Evolutionary conservation across 2,888 invertebrate genomes (phyloP), one percentile per base, ranked within the genome.

Genomic region (Drosophila fulvimacula): DNA sequence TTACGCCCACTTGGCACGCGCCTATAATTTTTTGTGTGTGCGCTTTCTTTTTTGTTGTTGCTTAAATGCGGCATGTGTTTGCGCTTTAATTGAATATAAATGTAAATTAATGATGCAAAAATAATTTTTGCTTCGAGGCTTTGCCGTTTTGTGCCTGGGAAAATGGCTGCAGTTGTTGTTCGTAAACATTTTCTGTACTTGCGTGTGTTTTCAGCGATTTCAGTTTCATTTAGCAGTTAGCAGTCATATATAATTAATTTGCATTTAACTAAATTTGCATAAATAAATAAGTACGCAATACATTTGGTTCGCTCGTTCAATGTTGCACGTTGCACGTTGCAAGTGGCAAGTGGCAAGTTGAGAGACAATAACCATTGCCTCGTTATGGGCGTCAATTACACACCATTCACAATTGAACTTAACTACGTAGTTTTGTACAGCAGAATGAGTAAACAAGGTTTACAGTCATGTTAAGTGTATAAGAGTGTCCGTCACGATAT

Each of bases 31-130:
- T 65, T 64, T 48, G 11, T 41, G 21, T 21, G 13, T 13, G 5
- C 1, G 10, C 0, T 15, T 5, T 36, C 15, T 34, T n/a, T 41
- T 21, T 21, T 36, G 30, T 6, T 36, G 49, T 13, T 52, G 52
- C 24, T 52, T 21, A 44, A 41, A 69, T 66, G 74, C 59, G 42
- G 55, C 57, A 70, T 82, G 86, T 84, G 88, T 88, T 87, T 87
- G 85, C 74, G 71, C 77, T 79, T 86, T 83, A 86, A 86, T 86
- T 86, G 87, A 85, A 85, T 88, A 88, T 88, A 85, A 86, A 86
- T 86, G 88, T 84, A 83, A 86, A 83, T 88, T 86, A 86, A 86
- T 86, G 85, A 86, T 84, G 84, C 84, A 86, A 79, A 85, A 88
- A 88, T 88, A 82, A 84, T 85, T 85, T 82, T 82, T 79, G 88